Percentiles rank a stretch among this genome's conserved stretches.
phyloP scores from a whole-genome alignment of 2,797 vertebrate genomes.

The Galago senegalensis region DNA sequence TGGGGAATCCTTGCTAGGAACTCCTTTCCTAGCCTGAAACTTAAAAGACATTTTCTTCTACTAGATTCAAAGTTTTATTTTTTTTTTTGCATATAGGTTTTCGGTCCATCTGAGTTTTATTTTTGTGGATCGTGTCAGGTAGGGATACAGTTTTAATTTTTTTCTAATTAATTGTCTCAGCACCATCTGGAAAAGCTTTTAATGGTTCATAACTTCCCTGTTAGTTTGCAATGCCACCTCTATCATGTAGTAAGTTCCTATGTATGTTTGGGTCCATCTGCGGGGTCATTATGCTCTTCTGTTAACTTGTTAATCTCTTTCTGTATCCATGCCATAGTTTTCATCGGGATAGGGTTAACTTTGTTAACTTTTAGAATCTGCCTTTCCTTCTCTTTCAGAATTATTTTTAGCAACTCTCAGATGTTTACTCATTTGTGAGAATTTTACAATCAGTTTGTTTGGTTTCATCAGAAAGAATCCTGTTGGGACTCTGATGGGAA shows the following conservation, averaged over 20 bases:
- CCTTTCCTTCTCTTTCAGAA: background rate
- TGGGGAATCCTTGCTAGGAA: background rate
- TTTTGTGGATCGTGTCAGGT: background rate
- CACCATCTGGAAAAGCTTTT: background rate
- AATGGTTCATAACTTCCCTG: background rate
- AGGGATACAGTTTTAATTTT: background rate
- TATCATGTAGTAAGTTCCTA: background rate
- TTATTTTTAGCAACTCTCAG: background rate
- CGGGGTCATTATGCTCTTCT: background rate
- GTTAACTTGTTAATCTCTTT: background rate
- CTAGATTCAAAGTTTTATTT: background rate
- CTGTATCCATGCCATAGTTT: background rate
- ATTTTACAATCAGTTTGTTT: conserved; percentile 10
- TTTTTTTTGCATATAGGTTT: background rate
- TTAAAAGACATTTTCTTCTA: conserved; percentile 5
- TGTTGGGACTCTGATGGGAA: background rate
- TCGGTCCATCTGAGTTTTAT: background rate
- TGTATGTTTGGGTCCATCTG: background rate
- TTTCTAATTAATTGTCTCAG: background rate
- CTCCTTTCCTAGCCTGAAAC: background rate
- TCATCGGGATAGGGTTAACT: background rate
- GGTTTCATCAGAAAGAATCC: background rate
- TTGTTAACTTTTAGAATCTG: background rate
- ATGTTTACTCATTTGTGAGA: background rate
- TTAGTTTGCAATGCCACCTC: background rate